Conservation (phyloP, 2,113 vertebrate genomes). For the Archocentrus centrarchus region DNA sequence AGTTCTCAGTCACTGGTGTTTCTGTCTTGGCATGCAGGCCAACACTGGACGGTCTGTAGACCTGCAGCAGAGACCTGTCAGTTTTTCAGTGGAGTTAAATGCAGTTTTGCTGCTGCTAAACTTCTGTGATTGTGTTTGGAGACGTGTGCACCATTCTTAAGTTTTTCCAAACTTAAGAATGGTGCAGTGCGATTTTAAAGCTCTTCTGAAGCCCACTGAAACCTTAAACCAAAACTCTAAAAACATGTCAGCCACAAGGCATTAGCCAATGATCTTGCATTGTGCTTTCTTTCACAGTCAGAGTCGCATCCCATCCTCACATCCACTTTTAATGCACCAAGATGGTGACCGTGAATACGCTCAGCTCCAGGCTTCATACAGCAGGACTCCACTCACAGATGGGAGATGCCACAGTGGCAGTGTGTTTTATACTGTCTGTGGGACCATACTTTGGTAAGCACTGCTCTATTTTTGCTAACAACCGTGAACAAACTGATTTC, state of each 20-base stretch:
- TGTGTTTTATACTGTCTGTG: background rate
- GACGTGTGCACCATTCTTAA: background rate
- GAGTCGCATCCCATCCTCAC: background rate
- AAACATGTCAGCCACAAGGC: background rate
- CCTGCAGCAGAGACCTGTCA: background rate
- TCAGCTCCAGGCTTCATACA: background rate
- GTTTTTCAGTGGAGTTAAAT: background rate
- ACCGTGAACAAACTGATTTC: too few relatives aligned
- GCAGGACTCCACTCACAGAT: background rate
- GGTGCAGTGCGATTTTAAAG: fast-evolving
- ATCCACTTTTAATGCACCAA: background rate
- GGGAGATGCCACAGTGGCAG: background rate
- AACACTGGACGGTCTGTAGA: background rate
- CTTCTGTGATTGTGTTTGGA: background rate
- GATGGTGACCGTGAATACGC: background rate
- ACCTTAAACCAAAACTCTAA: too few relatives aligned
- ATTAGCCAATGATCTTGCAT: background rate
- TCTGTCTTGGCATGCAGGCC: background rate
- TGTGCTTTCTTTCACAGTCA: too few relatives aligned
- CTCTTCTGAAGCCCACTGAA: fast-evolving
- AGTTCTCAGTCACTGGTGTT: background rate
- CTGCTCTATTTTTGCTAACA: background rate
- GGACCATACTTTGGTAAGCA: too few relatives aligned
- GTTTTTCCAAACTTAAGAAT: background rate
- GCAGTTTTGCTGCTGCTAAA: background rate